Percentiles rank a stretch among this genome's conserved stretches.
Conservation (phyloP, 2,113 vertebrate species). For the Acanthochromis polyacanthus region DNA sequence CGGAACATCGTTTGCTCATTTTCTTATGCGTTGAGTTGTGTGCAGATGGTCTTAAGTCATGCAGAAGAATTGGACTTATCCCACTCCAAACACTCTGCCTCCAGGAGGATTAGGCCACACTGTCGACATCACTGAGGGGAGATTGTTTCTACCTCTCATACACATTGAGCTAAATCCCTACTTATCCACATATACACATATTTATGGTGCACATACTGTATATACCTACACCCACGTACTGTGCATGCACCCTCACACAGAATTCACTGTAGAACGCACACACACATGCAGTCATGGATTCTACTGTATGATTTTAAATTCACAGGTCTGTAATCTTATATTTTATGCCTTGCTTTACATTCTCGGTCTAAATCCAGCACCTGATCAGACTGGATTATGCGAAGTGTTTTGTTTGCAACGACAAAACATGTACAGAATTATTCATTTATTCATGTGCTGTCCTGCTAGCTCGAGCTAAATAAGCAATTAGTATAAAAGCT, state of each 20-base stretch:
- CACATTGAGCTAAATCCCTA: slow-evolving; percentile 32
- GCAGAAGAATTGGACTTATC: slow-evolving; percentile 62
- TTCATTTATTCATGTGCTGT: slow-evolving; percentile 38
- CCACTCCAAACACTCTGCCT: slow-evolving; percentile 62
- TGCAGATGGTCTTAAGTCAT: slow-evolving; percentile 73
- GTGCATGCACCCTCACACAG: not conserved
- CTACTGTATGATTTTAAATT: slow-evolving; percentile 22
- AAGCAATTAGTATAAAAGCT: slow-evolving; percentile 63
- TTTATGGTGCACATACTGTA: slow-evolving; percentile 17
- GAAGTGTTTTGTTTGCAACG: slow-evolving; percentile 28
- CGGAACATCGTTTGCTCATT: slow-evolving; percentile 25
- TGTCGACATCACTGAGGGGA: slow-evolving; percentile 24
- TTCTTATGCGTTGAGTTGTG: slow-evolving; percentile 25
- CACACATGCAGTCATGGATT: not conserved
- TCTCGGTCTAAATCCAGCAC: slow-evolving; percentile 32
- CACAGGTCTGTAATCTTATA: slow-evolving; percentile 13
- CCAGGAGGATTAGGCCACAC: slow-evolving; percentile 53
- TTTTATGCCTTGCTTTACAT: slow-evolving; percentile 45
- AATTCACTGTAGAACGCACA: not conserved
- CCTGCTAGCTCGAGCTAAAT: slow-evolving; percentile 36
- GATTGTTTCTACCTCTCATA: slow-evolving; percentile 10
- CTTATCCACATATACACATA: slow-evolving; percentile 45
- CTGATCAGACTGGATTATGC: slow-evolving; percentile 50
- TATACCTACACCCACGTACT: slow-evolving; percentile 26
- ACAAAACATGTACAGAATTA: slow-evolving; percentile 28